These are phyloP conservation scores for Epiperipatus broadwayi DNA, from an alignment of 2,888 invertebrate species.

Conservation along the genomic window DNA sequence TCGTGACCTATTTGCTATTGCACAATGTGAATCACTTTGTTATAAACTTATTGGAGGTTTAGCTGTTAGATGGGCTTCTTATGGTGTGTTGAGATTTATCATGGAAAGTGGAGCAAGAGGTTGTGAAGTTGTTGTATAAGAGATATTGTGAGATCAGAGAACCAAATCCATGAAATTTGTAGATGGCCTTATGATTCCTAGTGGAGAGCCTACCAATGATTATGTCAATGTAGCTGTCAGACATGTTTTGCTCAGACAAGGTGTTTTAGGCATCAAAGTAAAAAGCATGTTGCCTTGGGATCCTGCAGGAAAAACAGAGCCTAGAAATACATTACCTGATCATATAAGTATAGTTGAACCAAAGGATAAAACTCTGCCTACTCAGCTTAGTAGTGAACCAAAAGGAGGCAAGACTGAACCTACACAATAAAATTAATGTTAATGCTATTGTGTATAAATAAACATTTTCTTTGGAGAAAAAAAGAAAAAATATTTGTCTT, in stretches of 20 bases:
- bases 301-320: constrained; percentile 88
- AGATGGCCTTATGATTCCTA: constrained; percentile 99
- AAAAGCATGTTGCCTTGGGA: constrained; percentile 99
- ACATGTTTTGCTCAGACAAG: constrained; percentile 87
- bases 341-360: constrained; percentile 92
- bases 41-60: constrained; percentile 94
- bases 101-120: constrained; percentile 95
- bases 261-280: constrained; percentile 53
- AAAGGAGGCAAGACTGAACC: constrained; percentile 40
- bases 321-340: constrained; percentile 92
- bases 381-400: constrained; percentile 52
- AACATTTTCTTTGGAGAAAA: too few relatives aligned
- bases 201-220: constrained; percentile 93
- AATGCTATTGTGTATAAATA: too few relatives aligned
- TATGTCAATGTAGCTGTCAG: constrained; percentile 96
- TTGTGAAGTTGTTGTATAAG: constrained; percentile 96
- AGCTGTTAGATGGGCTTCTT: constrained; percentile 69
- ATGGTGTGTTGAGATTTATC: constrained; percentile 94
- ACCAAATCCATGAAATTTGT: constrained; percentile 99
- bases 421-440: too few relatives aligned
- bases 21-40: constrained; percentile 95
- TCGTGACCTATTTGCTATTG: constrained; percentile 93
- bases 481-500: too few relatives aligned
- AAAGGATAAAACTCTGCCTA: constrained; percentile 67
- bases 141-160: constrained; percentile 93